Conservation (phyloP, 2,888 invertebrate genomes). For the Timema cristinae region DNA sequence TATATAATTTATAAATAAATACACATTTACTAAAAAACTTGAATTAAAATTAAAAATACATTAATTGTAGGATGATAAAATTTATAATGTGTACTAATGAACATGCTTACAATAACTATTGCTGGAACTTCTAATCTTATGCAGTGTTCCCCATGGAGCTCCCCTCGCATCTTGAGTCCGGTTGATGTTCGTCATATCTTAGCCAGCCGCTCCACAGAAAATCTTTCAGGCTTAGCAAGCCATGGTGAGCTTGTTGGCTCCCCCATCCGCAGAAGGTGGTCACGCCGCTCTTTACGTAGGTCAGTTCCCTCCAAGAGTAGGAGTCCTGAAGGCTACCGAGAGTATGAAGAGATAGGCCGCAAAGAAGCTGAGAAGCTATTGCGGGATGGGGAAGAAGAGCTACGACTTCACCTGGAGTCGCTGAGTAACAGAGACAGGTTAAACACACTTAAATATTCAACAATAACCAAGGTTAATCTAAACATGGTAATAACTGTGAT, state of each 20-base stretch:
- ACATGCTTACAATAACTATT: too few species aligned
- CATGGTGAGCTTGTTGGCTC: slow-evolving; percentile 40
- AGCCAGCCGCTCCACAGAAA: slow-evolving; percentile 47
- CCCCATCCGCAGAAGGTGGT: slow-evolving; percentile 42
- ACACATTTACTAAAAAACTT: too few species aligned
- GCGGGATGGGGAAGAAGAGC: slow-evolving; percentile 40
- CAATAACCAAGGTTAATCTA: neutral
- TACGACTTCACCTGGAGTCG: slow-evolving; percentile 39
- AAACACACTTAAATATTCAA: too few species aligned
- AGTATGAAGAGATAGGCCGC: slow-evolving; percentile 32
- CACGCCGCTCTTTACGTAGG: slow-evolving; percentile 40
- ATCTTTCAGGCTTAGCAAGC: slow-evolving; percentile 38
- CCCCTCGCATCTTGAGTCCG: slow-evolving; percentile 47
- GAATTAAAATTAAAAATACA: neutral
- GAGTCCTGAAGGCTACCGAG: slow-evolving; percentile 26
- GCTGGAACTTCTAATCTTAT: slow-evolving; percentile 15
- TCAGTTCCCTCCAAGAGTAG: slow-evolving; percentile 24
- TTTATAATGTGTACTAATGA: too few species aligned
- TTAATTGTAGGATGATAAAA: neutral
- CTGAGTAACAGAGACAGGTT: slow-evolving; percentile 39
- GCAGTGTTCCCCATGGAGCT: slow-evolving; percentile 49
- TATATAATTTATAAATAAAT: too few species aligned
- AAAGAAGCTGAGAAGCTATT: slow-evolving; percentile 38
- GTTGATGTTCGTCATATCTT: slow-evolving; percentile 47
- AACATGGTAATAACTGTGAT: neutral